Base-by-base conservation (phyloP, 2,113 vertebrate species). In the Verasper variegatus region DNA sequence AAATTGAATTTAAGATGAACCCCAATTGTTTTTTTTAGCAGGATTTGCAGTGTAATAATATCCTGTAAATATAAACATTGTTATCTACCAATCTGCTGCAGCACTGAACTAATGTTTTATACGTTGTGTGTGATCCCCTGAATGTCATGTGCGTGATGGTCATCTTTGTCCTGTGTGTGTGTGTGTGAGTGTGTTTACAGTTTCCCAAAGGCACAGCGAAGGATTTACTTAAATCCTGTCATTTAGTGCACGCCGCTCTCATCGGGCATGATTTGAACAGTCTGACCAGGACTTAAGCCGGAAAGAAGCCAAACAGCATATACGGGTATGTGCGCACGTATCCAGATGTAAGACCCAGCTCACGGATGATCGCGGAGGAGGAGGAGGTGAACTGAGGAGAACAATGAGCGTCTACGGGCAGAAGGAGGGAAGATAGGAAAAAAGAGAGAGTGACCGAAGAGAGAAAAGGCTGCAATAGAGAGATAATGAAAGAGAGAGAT, bases 191-290 rank as follows among this genome's bases (percentile, higher is more conserved):
- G 17, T 51, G 47, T 17, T 7, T 18, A 45, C 57, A 76, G 64
- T 84, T 83, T 76, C 57, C 82, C 65, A 78, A 76, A 86, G 64
- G 80, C 78, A 77, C 68, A 71, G 76, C 78, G n/a, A 63, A 81
- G 86, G 89, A 89, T 90, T 91, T 78, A 82, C 59, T 83, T 68
- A 89, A 88, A 89, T 86, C 84, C 83, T 68, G 71, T 86, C 85
- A 83, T 87, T 87, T 81, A 81, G 69, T 81, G 73, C 63, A 58
- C 76, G 51, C 78, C 74, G 67, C 74, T 76, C 72, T 89, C 78
- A 76, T 63, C 65, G 67, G 66, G 78, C 76, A 82, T 77, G 77
- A 85, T 89, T 78, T 85, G 78, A 87, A 60, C 76, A 82, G 86
- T 77, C 78, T 66, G 71, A 85, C 78, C 66, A 20, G 23, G 71